These are phyloP conservation scores for Drosophila athabasca DNA, from an alignment of 1,140 invertebrate genomes.

Conservation along the genomic window DNA sequence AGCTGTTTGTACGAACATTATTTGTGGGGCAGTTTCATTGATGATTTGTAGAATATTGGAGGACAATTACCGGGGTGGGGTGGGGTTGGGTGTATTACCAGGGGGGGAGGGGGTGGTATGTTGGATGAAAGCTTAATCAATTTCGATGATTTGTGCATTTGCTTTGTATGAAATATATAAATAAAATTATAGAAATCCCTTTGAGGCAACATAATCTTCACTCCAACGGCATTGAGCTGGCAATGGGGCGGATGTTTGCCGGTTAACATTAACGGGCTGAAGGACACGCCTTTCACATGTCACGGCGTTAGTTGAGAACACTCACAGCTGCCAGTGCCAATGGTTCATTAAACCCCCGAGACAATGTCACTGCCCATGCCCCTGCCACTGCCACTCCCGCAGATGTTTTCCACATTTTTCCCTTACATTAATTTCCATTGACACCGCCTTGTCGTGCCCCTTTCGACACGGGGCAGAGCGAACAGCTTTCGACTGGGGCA, in stretches of 20 bases:
- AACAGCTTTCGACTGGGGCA: conserved; percentile 37
- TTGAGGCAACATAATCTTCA: conserved; percentile 4
- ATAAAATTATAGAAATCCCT: conserved; percentile 24
- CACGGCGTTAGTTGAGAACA: conserved; percentile 22
- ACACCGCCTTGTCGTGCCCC: conserved; percentile 34
- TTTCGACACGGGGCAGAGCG: conserved; percentile 31
- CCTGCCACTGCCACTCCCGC: background rate
- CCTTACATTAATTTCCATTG: conserved; percentile 26
- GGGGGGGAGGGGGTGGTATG: conserved; percentile 8
- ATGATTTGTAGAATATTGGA: conserved; percentile 22
- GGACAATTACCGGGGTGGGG: background rate
- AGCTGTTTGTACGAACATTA: conserved; percentile 43
- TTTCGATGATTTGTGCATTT: conserved; percentile 40
- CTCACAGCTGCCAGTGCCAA: conserved; percentile 39
- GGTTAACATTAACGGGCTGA: conserved; percentile 30
- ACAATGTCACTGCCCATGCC: background rate
- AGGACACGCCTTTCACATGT: conserved; percentile 70
- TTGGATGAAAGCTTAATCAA: conserved; percentile 26
- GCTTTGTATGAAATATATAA: background rate
- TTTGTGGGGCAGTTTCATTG: conserved; percentile 37
- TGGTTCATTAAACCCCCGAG: conserved; percentile 24
- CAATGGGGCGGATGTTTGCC: background rate
- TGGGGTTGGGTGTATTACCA: background rate
- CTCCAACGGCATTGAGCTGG: conserved; percentile 23
- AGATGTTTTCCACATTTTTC: conserved; percentile 15